These are phyloP conservation scores for Eurytoma adleriae DNA, from an alignment of 2,888 invertebrate species.

Conservation along the genomic window DNA sequence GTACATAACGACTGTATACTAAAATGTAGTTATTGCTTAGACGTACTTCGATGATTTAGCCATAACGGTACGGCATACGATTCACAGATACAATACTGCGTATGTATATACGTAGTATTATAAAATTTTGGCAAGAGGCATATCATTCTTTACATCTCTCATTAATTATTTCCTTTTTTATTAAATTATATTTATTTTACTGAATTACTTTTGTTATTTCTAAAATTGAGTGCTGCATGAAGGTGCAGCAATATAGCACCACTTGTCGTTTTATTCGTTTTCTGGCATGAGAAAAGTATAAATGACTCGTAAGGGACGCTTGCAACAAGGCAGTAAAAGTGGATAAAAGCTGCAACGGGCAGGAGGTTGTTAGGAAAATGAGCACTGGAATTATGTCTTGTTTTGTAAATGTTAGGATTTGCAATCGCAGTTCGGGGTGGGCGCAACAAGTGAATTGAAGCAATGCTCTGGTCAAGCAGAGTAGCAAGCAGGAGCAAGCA, in stretches of 20 bases:
- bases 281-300: no score
- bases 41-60: constrained; percentile 50
- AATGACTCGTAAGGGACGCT: no score
- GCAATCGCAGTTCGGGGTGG: background rate
- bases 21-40: constrained; percentile 55
- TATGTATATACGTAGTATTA: constrained; percentile 33
- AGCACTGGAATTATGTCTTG: constrained; percentile 16
- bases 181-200: constrained; percentile 2
- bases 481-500: background rate
- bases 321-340: no score
- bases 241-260: constrained; percentile 47
- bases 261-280: constrained; percentile 25
- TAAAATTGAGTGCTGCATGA: constrained; percentile 20
- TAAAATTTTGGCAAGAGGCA: constrained; percentile 52
- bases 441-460: background rate
- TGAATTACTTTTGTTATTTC: constrained; percentile 20
- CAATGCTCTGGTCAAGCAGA: background rate
- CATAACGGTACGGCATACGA: constrained; percentile 34
- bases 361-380: no score
- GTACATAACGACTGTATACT: constrained; percentile 47
- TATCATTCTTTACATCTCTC: constrained; percentile 23
- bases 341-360: no score
- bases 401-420: no score
- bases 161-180: constrained; percentile 8
- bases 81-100: constrained; percentile 43